These are phyloP conservation scores for Campylomormyrus numenius DNA, from an alignment of 2,113 vertebrate genomes.

Conservation along the genomic window DNA sequence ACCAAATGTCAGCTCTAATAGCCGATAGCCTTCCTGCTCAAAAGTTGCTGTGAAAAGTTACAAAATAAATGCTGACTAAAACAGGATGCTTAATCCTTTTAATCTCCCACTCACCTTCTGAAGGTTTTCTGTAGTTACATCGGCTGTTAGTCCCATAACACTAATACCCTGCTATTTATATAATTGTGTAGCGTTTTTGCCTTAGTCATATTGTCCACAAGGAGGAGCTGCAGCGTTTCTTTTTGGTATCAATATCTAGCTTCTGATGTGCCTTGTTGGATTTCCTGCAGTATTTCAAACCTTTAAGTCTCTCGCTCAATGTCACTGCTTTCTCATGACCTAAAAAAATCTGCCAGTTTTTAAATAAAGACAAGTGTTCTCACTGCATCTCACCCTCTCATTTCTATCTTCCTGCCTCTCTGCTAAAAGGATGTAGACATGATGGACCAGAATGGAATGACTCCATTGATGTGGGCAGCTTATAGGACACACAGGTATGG, in stretches of 20 bases:
- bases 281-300: not conserved
- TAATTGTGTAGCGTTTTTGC: not conserved
- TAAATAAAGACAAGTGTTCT: not conserved
- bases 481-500: constrained; percentile 94
- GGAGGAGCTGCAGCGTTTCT: not conserved
- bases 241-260: not conserved
- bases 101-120: not conserved
- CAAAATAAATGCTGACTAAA: not conserved
- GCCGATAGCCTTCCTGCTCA: not conserved
- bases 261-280: not conserved
- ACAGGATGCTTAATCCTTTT: not conserved
- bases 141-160: not conserved
- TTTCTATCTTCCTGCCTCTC: not conserved
- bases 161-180: not conserved
- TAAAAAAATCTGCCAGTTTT: not conserved
- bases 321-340: not conserved
- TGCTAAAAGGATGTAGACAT: constrained; percentile 87
- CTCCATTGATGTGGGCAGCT: constrained; percentile 97
- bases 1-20: not conserved
- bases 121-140: not conserved
- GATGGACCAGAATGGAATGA: constrained; percentile 99
- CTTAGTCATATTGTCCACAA: not conserved
- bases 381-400: not conserved
- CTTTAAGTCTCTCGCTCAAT: not conserved
- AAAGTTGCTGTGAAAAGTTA: not conserved